Base-by-base conservation (phyloP, 1,140 invertebrate genomes). In the Pogonus chalceus region DNA sequence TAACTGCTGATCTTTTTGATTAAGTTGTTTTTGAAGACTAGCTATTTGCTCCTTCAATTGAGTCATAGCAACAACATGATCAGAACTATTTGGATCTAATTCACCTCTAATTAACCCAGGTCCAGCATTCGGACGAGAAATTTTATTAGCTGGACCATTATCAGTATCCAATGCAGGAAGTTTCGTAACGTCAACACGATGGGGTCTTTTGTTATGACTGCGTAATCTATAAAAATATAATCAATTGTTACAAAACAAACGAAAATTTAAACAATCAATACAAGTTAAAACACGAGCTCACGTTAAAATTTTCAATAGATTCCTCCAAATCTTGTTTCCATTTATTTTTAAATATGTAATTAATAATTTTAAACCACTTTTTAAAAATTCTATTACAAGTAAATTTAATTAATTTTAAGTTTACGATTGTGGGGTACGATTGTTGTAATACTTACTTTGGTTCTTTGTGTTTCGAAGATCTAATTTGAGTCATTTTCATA, bases 11-110 rank as follows among this genome's bases (percentile, higher is more conserved):
- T 96, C 92, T 72, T 96, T 96, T 55, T 82, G 78, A 51, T 76
- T 72, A 2, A 96, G 74, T 63, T 91, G 88, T 69, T 93, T 95
- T 68, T 96, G 88, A n/a, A 96, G 72, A 64, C 83, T 85, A 24
- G 91, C 90, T 59, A 96, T 93, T 65, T 94, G 87, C 70, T 97
- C 94, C 65, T 90, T 90, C 0, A 98, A 78, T 68, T 95, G 90
- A 14, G 92, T 95, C 68, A 96, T 89, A 0, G 90, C 90, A 9
- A 95, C 90, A 20, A 96, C 87, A 66, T 96, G 91, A 70, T 97
- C 93, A 0, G 90, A 90, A 65, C 85, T 90, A 62, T 88, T 90
- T 0, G 88, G 87, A 72, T 94, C 91, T 35, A 84, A 62, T 61
- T 79, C 80, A 49, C 76, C 78, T 65, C 69, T 35, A 23, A 65